Evolutionary conservation across 2,113 vertebrate species (phyloP).

Genomic region (Erpornis zantholeuca): DNA sequence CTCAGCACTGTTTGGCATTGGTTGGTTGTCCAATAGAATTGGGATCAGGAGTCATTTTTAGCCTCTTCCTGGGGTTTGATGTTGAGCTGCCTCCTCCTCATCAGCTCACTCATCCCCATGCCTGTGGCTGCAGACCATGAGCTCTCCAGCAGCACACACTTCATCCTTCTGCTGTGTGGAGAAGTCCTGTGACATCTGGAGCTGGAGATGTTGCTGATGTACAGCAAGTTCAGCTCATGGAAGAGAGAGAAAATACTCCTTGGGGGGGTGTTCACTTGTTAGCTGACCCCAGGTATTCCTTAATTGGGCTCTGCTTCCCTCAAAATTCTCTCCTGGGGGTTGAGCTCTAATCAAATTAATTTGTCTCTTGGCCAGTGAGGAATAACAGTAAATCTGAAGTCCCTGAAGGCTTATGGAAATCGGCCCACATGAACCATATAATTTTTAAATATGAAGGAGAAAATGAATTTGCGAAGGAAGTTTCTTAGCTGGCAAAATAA

Average conservation of each 20-base stretch:
- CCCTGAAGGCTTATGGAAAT: constrained; percentile 14
- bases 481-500: not conserved
- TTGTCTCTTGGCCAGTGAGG: not conserved
- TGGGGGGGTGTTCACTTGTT: rapidly evolving
- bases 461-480: not conserved
- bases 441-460: constrained; percentile 23
- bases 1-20: not conserved
- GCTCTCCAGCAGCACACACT: not conserved
- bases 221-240: not conserved
- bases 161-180: not conserved
- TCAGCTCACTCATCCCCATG: not conserved
- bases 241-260: not conserved
- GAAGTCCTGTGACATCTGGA: not conserved
- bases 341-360: constrained; percentile 23
- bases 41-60: not conserved
- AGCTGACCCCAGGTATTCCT: not conserved
- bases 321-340: not conserved
- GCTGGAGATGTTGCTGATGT: not conserved
- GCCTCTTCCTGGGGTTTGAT: not conserved
- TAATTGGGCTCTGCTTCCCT: not conserved
- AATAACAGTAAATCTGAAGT: constrained; percentile 38
- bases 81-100: not conserved
- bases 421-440: not conserved
- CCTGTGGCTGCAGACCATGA: not conserved
- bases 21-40: not conserved